A percentile compares a stretch with the other conserved stretches of the same genome.
Evolutionary conservation across 2,113 vertebrate genomes (phyloP).

Genomic region (Lagopus leucura): DNA sequence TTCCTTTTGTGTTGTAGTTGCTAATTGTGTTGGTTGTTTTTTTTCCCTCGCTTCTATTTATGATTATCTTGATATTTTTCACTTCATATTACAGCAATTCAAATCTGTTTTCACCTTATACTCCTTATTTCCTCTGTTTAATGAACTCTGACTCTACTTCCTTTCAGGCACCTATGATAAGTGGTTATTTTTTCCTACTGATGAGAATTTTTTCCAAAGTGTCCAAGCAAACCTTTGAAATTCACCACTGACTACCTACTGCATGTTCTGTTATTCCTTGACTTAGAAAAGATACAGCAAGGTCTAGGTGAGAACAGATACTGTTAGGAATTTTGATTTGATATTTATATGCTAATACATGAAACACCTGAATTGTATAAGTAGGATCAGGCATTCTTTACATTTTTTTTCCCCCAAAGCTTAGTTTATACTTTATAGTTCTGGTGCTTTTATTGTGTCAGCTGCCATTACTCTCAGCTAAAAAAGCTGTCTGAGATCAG

Average conservation of each 20-base stretch:
- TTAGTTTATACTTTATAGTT: background rate
- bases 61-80: background rate
- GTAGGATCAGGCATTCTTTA: conserved; percentile 7
- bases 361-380: background rate
- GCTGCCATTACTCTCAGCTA: background rate
- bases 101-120: background rate
- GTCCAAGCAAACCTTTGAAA: background rate
- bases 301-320: background rate
- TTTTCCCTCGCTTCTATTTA: background rate
- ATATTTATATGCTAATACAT: background rate
- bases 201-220: background rate
- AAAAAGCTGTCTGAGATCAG: background rate
- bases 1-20: background rate
- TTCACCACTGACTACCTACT: background rate
- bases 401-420: conserved; percentile 20
- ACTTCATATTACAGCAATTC: background rate
- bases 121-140: background rate
- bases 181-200: background rate
- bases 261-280: background rate
- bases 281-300: background rate
- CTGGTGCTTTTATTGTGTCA: background rate
- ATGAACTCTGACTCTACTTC: background rate
- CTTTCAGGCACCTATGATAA: background rate
- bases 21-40: background rate
- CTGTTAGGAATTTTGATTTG: background rate